phyloP scores from a whole-genome alignment of 2,113 vertebrate genomes.

The Prunella himalayana region DNA sequence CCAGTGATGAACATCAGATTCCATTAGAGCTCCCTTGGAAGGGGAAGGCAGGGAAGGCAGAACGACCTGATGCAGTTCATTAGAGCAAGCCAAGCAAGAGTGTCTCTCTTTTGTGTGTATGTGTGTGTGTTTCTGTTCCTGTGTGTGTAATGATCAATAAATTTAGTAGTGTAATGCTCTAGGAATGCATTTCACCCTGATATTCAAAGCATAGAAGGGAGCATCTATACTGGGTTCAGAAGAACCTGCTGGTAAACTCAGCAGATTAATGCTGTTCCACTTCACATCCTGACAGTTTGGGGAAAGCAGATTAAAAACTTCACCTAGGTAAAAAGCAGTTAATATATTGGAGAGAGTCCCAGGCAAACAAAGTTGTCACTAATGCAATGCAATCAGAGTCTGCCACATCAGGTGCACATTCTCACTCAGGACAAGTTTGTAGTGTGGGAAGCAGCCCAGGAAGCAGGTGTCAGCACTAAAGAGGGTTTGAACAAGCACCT shows the following conservation, averaged over 20 bases:
- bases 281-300: neutral
- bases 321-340: neutral
- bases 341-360: neutral
- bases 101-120: rapidly evolving
- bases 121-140: neutral
- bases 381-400: neutral
- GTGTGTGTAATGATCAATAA: neutral
- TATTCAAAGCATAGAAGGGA: neutral
- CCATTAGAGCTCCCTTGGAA: neutral
- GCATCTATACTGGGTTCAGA: neutral
- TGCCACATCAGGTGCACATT: neutral
- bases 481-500: neutral
- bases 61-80: neutral
- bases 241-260: neutral
- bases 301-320: neutral
- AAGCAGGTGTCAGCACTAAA: neutral
- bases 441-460: neutral
- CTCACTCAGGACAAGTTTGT: neutral
- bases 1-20: neutral
- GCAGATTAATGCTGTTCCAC: neutral
- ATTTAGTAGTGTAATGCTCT: neutral
- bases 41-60: neutral
- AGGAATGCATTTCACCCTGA: neutral
- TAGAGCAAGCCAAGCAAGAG: neutral
- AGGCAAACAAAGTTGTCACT: neutral